phyloP scores from a whole-genome alignment of 1,140 invertebrate species.

The Drosophila navojoa region DNA sequence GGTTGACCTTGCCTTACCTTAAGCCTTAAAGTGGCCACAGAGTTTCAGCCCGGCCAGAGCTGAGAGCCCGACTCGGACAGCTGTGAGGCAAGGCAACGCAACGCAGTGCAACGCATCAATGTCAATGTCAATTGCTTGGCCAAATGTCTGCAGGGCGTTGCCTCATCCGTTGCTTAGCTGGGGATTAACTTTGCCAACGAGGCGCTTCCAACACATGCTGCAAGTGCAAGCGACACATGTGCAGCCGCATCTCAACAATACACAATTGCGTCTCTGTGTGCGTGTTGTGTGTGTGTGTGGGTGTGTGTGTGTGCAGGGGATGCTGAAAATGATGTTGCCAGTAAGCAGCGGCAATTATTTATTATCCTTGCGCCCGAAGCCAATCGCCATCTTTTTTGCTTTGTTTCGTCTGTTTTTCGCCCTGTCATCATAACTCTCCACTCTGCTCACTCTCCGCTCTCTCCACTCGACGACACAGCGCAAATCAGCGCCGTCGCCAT shows the following conservation, averaged over 20 bases:
- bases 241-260: constrained; percentile 27
- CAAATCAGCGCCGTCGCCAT: constrained; percentile 73
- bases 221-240: constrained; percentile 39
- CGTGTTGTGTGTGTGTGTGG: background rate
- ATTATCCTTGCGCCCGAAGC: constrained; percentile 75
- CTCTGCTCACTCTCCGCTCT: constrained; percentile 2
- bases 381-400: constrained; percentile 54
- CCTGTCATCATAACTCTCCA: constrained; percentile 45
- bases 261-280: background rate
- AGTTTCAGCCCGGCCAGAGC: constrained; percentile 48
- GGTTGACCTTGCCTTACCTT: constrained; percentile 59
- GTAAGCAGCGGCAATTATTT: constrained; percentile 64
- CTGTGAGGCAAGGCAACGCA: constrained; percentile 15
- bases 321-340: constrained; percentile 72
- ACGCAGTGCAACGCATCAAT: constrained; percentile 32
- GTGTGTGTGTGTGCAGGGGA: constrained; percentile 21
- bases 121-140: constrained; percentile 55
- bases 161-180: constrained; percentile 65
- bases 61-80: constrained; percentile 6
- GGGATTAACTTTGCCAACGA: constrained; percentile 66
- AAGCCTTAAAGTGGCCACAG: constrained; percentile 36
- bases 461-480: constrained; percentile 3
- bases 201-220: constrained; percentile 64
- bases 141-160: constrained; percentile 65
- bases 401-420: constrained; percentile 52